Evolutionary conservation across 1,140 invertebrate species (phyloP).

Genomic region (Mactra quadrangularis): DNA sequence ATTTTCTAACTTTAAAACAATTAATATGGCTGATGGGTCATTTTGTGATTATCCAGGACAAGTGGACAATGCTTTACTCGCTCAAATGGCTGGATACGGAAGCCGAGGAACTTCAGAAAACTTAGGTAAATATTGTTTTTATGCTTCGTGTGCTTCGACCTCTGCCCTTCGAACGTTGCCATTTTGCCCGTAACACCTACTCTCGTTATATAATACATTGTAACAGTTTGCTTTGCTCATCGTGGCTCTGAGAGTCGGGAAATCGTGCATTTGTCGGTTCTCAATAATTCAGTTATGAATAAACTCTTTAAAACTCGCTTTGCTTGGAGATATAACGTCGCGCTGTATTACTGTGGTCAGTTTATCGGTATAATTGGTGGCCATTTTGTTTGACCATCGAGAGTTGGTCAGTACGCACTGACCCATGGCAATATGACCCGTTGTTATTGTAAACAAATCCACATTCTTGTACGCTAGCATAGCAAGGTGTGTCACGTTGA

Average conservation of each 20-base stretch:
- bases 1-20: constrained; percentile 35
- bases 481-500: no score
- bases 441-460: no score
- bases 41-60: constrained; percentile 54
- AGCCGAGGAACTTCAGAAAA: constrained; percentile 24
- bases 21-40: constrained; percentile 53
- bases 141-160: constrained; percentile 25
- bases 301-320: no score
- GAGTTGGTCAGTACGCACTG: constrained; percentile 50
- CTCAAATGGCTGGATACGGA: constrained; percentile 36
- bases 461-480: no score
- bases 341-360: no score
- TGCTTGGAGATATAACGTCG: no score
- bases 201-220: constrained; percentile 54
- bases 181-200: constrained; percentile 31
- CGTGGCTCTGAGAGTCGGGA: not conserved
- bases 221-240: constrained; percentile 3
- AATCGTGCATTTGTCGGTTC: not conserved
- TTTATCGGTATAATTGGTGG: constrained; percentile 23
- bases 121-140: constrained; percentile 57
- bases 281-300: no score
- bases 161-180: constrained; percentile 55
- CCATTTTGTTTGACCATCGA: constrained; percentile 49
- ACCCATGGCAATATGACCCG: constrained; percentile 45
- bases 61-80: constrained; percentile 48